Evolutionary conservation across 1,140 invertebrate species (phyloP).

Genomic region (Heliothis subflexa): DNA sequence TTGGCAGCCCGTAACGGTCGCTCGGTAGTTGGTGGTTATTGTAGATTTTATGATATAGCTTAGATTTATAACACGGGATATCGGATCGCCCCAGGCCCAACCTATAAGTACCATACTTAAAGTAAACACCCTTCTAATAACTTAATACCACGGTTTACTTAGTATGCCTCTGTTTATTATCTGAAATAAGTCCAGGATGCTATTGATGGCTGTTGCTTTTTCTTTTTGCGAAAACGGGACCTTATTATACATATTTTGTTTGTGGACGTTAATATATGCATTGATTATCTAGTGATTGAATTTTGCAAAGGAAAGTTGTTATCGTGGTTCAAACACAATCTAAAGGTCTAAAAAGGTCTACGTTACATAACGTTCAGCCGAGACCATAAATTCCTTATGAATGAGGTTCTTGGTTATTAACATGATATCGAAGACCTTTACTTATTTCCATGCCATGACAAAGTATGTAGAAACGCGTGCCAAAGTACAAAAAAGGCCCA

Average conservation of each 20-base stretch:
- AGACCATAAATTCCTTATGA: too few relatives aligned
- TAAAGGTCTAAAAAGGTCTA: too few relatives aligned
- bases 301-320: too few relatives aligned
- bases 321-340: too few relatives aligned
- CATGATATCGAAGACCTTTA: too few relatives aligned
- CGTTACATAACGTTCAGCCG: too few relatives aligned
- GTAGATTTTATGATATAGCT: conserved; percentile 49
- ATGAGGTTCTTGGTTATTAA: too few relatives aligned
- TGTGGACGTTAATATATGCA: background rate
- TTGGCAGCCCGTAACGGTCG: conserved; percentile 32
- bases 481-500: background rate
- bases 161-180: background rate
- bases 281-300: background rate
- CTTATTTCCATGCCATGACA: too few relatives aligned
- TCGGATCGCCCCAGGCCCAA: conserved; percentile 25
- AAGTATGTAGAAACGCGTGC: too few relatives aligned
- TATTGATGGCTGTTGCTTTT: background rate
- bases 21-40: conserved; percentile 40
- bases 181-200: background rate
- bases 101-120: conserved; percentile 46
- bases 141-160: conserved; percentile 46
- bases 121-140: conserved; percentile 47
- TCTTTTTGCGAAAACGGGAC: background rate
- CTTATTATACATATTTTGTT: background rate
- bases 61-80: conserved; percentile 47